phyloP scores from a whole-genome alignment of 2,113 vertebrate species.

The Syngnathus typhle region DNA sequence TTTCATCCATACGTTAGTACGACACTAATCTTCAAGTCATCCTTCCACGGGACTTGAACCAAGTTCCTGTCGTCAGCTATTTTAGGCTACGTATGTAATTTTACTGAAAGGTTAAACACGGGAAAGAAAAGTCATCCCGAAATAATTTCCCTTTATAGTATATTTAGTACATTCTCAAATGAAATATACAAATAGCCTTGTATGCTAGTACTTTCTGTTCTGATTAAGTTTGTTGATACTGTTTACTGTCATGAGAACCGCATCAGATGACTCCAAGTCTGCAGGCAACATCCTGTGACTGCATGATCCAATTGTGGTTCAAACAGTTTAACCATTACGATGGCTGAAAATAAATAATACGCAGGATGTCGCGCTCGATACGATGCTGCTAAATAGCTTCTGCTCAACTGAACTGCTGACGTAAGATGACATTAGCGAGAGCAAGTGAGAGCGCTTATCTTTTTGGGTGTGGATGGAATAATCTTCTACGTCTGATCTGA shows the following conservation, averaged over 20 bases:
- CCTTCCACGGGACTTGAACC: background rate
- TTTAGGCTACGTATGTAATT: background rate
- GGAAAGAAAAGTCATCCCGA: background rate
- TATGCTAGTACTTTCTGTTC: conserved; percentile 12
- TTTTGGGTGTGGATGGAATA: conserved; percentile 13
- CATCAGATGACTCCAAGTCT: conserved; percentile 49
- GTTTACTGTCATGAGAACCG: conserved; percentile 7
- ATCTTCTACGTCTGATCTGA: conserved; percentile 18
- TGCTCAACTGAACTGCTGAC: conserved; percentile 18
- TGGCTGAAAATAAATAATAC: background rate
- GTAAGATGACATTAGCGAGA: conserved; percentile 20
- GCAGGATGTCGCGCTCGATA: conserved; percentile 27
- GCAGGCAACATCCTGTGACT: conserved; percentile 52
- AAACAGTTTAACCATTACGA: conserved; percentile 8
- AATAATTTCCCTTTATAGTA: background rate
- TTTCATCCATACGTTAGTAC: background rate
- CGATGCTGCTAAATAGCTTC: conserved; percentile 37
- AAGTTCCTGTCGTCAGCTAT: background rate
- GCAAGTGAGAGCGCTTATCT: conserved; percentile 19
- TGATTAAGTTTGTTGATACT: conserved; percentile 30
- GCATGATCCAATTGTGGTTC: conserved; percentile 7
- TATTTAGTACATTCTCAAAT: background rate
- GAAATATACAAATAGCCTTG: conserved; percentile 15
- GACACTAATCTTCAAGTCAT: conserved; percentile 2
- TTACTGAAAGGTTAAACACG: conserved; percentile 4